A percentile compares a stretch with the other conserved stretches of the same genome.
Conservation (phyloP, 2,797 vertebrate species). For the Halcyon badia region DNA sequence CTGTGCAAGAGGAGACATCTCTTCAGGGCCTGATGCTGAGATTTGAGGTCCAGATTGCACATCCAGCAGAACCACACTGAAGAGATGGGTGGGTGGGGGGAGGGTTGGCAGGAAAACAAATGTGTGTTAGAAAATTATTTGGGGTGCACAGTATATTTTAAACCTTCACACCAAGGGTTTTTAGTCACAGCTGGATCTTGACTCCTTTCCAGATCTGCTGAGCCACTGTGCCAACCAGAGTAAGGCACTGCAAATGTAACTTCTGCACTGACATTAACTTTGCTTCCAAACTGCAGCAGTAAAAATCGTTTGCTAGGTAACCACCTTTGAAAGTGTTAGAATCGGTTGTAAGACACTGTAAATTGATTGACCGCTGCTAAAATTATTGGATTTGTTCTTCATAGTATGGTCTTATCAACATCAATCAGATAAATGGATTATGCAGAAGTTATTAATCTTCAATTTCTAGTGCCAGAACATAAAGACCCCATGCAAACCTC, state of each 20-base stretch:
- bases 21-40: rapidly evolving
- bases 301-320: neutral
- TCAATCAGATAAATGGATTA: neutral
- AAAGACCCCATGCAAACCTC: neutral
- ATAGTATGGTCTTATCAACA: neutral
- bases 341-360: neutral
- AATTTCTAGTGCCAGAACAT: neutral
- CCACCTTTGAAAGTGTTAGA: neutral
- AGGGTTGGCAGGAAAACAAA: neutral
- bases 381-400: neutral
- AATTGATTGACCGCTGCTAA: neutral
- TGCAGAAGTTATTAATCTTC: neutral
- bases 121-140: neutral
- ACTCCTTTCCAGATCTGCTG: neutral
- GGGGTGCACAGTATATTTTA: neutral
- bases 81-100: neutral
- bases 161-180: neutral
- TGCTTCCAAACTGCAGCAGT: neutral
- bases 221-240: neutral
- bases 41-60: neutral
- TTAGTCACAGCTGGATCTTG: neutral
- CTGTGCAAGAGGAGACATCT: neutral
- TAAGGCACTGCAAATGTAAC: neutral
- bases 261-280: neutral
- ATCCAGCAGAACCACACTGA: rapidly evolving